Conservation (phyloP, 2,113 vertebrate genomes). For the Tetrao urogallus region DNA sequence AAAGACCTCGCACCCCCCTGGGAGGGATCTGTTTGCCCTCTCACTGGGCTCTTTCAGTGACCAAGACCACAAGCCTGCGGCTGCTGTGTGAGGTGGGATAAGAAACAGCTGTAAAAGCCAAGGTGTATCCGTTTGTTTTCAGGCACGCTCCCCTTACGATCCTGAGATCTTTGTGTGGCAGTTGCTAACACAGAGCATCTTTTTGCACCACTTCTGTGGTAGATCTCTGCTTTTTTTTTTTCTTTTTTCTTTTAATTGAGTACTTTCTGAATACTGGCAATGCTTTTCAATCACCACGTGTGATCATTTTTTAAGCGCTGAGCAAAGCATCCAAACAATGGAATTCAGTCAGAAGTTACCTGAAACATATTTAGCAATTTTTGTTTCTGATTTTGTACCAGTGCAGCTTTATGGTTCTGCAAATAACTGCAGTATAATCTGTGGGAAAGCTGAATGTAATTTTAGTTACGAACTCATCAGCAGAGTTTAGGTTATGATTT, state of each 20-base stretch:
- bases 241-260: not conserved
- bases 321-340: not conserved
- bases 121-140: not conserved
- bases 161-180: rapidly evolving
- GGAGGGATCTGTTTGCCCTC: not conserved
- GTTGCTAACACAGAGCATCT: rapidly evolving
- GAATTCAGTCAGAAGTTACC: too few species aligned
- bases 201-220: not conserved
- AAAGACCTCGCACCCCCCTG: not conserved
- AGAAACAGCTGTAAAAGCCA: not conserved
- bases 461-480: not conserved
- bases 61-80: rapidly evolving
- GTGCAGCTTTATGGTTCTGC: not conserved
- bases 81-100: rapidly evolving
- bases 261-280: rapidly evolving
- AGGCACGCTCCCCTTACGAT: not conserved
- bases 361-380: not conserved
- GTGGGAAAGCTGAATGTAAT: not conserved
- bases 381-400: not conserved
- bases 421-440: not conserved
- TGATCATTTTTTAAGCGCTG: rapidly evolving
- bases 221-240: rapidly evolving
- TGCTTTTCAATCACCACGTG: rapidly evolving
- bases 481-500: not conserved
- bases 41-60: not conserved